Conservation (phyloP, 2,113 vertebrate species). For the Climacteris rufus region DNA sequence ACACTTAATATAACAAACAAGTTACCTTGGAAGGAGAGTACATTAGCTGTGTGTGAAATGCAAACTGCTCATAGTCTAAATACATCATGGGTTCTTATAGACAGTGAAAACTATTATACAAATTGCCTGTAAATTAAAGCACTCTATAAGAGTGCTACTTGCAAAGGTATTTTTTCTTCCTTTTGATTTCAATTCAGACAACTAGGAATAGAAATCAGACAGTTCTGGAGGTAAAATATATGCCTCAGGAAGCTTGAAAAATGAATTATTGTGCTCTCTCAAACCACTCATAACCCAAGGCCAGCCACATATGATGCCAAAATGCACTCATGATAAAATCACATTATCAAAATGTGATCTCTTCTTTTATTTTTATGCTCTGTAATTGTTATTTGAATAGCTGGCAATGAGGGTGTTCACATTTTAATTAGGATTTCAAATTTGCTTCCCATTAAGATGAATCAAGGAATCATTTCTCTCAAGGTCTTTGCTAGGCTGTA, state of each 20-base stretch:
- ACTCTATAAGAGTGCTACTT: background rate
- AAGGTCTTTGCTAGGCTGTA: background rate
- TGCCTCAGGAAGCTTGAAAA: background rate
- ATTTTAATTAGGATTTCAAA: background rate
- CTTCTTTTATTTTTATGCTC: background rate
- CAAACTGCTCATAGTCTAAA: background rate
- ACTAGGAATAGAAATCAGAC: background rate
- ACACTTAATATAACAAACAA: background rate
- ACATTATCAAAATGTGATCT: background rate
- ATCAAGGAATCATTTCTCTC: background rate
- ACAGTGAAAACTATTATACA: background rate
- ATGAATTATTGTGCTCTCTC: background rate
- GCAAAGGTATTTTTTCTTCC: background rate
- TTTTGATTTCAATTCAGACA: background rate
- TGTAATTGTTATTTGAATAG: background rate
- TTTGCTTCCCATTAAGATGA: background rate
- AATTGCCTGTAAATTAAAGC: background rate
- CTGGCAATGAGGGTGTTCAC: background rate
- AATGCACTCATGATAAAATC: background rate
- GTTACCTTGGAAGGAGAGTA: background rate
- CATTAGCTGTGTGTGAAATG: background rate
- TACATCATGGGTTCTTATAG: background rate
- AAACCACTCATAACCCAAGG: background rate
- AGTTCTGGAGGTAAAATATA: background rate
- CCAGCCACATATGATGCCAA: background rate